Conservation (phyloP, 2,797 vertebrate genomes). For the Lophotriccus pileatus region DNA sequence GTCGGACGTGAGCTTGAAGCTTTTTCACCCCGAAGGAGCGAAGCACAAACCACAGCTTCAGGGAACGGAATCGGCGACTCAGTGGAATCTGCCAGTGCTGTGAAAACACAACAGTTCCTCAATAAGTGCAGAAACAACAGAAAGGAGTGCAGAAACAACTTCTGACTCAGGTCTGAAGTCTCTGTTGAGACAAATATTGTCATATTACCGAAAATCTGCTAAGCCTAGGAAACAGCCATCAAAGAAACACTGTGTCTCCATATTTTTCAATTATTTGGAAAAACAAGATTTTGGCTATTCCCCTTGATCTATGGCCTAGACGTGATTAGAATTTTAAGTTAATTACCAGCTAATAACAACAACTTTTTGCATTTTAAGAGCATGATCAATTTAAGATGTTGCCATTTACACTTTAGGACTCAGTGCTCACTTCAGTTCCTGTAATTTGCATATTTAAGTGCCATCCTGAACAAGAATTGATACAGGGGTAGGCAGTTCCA, state of each 20-base stretch:
- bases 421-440: neutral
- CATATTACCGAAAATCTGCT: neutral
- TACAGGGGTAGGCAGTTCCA: neutral
- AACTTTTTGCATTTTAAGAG: neutral
- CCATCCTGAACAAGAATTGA: neutral
- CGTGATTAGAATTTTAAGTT: neutral
- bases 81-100: conserved; percentile 98
- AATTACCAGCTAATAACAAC: neutral
- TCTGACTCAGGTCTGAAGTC: neutral
- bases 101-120: conserved; percentile 3
- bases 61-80: conserved; percentile 91
- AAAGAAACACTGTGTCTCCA: neutral
- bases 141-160: neutral
- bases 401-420: neutral
- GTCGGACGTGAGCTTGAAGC: conserved; percentile 91
- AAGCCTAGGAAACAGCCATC: neutral
- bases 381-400: neutral
- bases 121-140: neutral
- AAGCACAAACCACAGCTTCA: conserved; percentile 98
- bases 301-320: neutral
- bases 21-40: conserved; percentile 93
- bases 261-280: neutral
- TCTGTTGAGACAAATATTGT: neutral
- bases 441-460: neutral
- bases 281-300: neutral